Evolutionary conservation across 2,113 vertebrate species (phyloP).

Genomic region (Leptosomus discolor): DNA sequence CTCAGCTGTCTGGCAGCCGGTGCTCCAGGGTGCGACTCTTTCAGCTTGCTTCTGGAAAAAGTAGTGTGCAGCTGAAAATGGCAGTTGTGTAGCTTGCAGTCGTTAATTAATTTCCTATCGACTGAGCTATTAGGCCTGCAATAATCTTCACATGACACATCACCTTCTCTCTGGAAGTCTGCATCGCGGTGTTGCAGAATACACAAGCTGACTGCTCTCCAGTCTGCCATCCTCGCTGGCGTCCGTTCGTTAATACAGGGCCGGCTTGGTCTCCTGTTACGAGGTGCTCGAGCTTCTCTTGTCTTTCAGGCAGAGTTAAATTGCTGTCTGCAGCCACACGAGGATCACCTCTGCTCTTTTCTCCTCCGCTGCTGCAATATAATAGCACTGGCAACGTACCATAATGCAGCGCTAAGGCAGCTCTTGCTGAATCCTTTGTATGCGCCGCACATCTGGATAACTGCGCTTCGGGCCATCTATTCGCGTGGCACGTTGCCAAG

Average conservation of each 20-base stretch:
- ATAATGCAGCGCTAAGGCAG: background rate
- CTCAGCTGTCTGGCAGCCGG: background rate
- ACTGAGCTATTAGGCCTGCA: background rate
- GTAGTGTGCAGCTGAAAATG: background rate
- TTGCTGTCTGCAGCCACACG: background rate
- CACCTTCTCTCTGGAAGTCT: background rate
- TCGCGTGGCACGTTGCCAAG: background rate
- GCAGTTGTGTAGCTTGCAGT: background rate
- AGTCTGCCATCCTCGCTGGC: accelerated
- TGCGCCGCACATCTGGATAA: background rate
- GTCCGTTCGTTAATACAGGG: accelerated
- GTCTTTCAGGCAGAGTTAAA: background rate
- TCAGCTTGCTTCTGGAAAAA: background rate
- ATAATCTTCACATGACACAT: background rate
- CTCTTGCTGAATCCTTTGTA: background rate
- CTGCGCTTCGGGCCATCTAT: background rate
- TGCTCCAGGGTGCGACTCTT: background rate
- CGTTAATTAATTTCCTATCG: background rate
- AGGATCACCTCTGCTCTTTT: background rate
- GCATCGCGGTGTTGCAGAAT: background rate
- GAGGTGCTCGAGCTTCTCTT: background rate
- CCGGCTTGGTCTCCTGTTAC: background rate
- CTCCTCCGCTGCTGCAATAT: background rate
- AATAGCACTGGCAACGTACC: background rate
- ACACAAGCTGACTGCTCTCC: background rate